These are phyloP conservation scores for Nasua narica DNA, from an alignment of 2,797 vertebrate genomes.

Conservation along the genomic window DNA sequence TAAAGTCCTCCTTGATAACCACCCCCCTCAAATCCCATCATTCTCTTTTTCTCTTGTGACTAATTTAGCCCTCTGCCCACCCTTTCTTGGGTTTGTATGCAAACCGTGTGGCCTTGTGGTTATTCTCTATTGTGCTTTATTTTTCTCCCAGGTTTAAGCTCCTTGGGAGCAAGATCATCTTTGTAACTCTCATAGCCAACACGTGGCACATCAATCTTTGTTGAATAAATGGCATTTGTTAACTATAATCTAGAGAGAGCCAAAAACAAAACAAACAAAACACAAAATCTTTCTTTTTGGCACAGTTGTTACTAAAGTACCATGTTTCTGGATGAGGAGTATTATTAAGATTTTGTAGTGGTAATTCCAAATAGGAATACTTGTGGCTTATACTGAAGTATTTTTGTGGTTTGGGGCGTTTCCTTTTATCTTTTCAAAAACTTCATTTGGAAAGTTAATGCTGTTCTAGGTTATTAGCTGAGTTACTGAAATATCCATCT, in stretches of 20 bases:
- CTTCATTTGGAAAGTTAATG: slow-evolving; percentile 14
- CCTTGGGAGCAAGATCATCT: background rate
- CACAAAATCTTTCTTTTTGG: background rate
- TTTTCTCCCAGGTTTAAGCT: background rate
- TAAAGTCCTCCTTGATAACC: background rate
- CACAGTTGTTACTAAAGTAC: background rate
- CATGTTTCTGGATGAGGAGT: background rate
- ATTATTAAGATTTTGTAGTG: background rate
- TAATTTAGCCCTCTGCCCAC: background rate
- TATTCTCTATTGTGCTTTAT: background rate
- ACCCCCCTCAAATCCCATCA: background rate
- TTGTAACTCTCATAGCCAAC: background rate
- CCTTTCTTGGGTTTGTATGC: too few species aligned
- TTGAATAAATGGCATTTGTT: background rate
- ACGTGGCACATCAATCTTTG: background rate
- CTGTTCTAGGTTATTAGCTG: background rate
- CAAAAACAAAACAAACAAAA: background rate
- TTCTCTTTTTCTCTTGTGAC: background rate
- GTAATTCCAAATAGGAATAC: background rate
- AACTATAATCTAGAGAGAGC: background rate
- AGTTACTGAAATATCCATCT: background rate
- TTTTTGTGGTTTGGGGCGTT: background rate
- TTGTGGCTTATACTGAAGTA: background rate
- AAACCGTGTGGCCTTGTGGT: background rate
- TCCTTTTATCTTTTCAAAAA: background rate